Evolutionary conservation across 1,140 invertebrate genomes (phyloP).

Genomic region (Nomia melanderi): DNA sequence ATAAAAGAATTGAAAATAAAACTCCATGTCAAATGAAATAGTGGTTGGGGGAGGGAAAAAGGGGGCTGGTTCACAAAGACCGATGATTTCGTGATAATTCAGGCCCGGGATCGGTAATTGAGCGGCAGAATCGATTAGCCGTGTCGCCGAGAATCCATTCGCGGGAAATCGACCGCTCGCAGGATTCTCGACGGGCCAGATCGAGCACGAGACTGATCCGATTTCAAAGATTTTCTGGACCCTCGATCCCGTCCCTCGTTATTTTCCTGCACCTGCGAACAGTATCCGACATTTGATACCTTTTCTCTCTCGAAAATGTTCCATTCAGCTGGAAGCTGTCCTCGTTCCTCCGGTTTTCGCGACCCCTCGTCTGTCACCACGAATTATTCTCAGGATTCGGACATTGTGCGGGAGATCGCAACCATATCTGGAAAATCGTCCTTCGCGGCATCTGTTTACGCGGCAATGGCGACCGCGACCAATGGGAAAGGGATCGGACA

Average conservation of each 20-base stretch:
- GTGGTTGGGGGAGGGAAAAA: no score
- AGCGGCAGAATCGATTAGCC: slow-evolving; percentile 57
- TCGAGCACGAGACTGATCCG: slow-evolving; percentile 53
- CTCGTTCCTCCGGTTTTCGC: not conserved
- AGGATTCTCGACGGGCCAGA: slow-evolving; percentile 3
- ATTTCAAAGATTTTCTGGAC: slow-evolving; percentile 47
- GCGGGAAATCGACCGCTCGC: slow-evolving; percentile 42
- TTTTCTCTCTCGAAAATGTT: slow-evolving; percentile 30
- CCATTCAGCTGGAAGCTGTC: slow-evolving; percentile 45
- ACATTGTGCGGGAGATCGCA: not conserved
- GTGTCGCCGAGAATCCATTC: slow-evolving; percentile 44
- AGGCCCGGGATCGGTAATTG: slow-evolving; percentile 17
- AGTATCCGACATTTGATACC: slow-evolving; percentile 58
- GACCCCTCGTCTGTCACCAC: slow-evolving; percentile 8
- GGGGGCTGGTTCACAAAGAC: not conserved
- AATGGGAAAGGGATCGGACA: not conserved
- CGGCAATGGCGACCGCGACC: not conserved
- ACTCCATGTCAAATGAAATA: no score
- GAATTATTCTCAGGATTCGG: not conserved
- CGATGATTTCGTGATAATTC: not conserved
- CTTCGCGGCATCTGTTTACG: not conserved
- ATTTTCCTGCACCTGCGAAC: slow-evolving; percentile 48
- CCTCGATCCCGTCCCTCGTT: not conserved
- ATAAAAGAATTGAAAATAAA: no score
- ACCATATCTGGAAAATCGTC: no score